Conservation (phyloP, 2,797 vertebrate species). For the Peromyscus attwateri region DNA sequence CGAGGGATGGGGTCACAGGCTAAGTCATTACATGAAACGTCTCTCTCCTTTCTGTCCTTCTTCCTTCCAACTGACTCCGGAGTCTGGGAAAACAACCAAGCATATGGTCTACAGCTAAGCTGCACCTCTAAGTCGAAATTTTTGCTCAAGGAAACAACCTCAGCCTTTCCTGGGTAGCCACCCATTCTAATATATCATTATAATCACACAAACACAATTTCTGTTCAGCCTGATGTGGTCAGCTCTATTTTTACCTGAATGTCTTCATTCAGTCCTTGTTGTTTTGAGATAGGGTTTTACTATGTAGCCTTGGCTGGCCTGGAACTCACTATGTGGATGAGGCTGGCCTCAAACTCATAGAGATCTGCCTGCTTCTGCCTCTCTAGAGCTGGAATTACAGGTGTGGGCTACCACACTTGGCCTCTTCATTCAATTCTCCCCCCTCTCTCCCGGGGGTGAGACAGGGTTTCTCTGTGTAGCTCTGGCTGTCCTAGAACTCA, state of each 20-base stretch:
- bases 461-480: background rate
- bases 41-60: background rate
- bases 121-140: background rate
- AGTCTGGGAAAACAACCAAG: background rate
- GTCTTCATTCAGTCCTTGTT: background rate
- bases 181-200: background rate
- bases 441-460: background rate
- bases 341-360: background rate
- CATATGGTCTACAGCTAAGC: background rate
- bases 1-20: background rate
- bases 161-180: background rate
- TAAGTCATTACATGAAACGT: background rate
- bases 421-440: background rate
- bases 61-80: background rate
- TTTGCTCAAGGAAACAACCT: constrained; percentile 40
- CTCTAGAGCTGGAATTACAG: background rate
- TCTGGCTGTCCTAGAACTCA: background rate
- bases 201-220: background rate
- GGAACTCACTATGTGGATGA: background rate
- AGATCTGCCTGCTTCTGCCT: background rate
- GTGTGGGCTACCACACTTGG: background rate
- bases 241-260: background rate
- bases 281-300: background rate
- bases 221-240: background rate
- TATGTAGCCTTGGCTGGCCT: background rate